A percentile compares a stretch with the other conserved stretches of the same genome.
These are phyloP conservation scores for Frieseomelitta varia DNA, from an alignment of 1,140 invertebrate genomes.

Conservation along the genomic window DNA sequence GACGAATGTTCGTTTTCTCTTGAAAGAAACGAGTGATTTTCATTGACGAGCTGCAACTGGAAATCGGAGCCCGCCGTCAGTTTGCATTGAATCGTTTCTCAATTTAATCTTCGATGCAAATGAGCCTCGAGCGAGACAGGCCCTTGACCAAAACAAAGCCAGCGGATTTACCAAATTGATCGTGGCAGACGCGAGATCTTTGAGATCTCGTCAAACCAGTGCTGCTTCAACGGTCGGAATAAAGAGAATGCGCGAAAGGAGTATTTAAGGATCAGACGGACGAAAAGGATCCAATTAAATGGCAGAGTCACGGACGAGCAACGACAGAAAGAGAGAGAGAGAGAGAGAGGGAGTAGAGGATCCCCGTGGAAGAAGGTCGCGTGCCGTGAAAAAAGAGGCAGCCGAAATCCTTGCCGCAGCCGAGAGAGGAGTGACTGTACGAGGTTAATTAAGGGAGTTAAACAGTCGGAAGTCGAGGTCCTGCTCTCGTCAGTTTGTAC, in stretches of 20 bases:
- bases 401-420: conserved; percentile 31
- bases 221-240: not conserved
- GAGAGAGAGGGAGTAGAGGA: not conserved
- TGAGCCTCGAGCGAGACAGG: not conserved
- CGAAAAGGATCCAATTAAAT: not conserved
- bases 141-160: not conserved
- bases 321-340: not conserved
- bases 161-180: not conserved
- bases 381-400: conserved; percentile 46
- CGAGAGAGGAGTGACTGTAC: conserved; percentile 20
- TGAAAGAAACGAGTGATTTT: no score
- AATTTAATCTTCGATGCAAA: no score
- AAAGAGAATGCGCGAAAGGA: not conserved
- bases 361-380: conserved; percentile 37
- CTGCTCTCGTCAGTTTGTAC: conserved; percentile 39
- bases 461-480: conserved; percentile 60
- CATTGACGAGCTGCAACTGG: no score
- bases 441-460: conserved; percentile 63
- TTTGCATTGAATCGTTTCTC: no score
- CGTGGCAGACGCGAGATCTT: not conserved
- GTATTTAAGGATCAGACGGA: not conserved
- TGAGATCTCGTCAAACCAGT: not conserved
- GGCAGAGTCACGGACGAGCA: not conserved
- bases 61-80: not conserved
- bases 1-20: no score